These are phyloP conservation scores for Stomatorhinus ivindoensis DNA, from an alignment of 2,113 vertebrate genomes.

Conservation along the genomic window DNA sequence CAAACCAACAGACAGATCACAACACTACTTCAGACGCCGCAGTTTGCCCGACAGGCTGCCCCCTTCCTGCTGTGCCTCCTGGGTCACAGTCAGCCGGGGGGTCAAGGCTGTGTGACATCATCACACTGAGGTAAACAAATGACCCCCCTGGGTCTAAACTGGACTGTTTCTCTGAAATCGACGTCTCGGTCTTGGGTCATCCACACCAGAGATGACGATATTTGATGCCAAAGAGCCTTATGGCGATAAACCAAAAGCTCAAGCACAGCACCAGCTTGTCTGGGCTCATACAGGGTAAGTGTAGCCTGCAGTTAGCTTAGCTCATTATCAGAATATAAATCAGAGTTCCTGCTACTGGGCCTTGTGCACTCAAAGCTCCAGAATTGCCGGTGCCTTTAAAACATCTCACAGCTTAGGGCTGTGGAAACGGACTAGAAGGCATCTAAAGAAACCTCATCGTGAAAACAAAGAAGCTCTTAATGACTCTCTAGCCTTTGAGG, in stretches of 20 bases:
- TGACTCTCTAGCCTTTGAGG: not conserved
- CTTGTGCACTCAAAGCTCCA: not conserved
- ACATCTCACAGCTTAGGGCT: not conserved
- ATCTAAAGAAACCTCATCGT: not conserved
- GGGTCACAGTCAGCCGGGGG: not conserved
- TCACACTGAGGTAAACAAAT: not conserved
- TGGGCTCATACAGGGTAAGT: not conserved
- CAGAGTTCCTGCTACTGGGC: not conserved
- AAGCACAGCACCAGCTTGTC: not conserved
- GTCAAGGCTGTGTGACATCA: not conserved
- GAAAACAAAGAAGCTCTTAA: not conserved
- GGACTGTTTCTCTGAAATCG: not conserved
- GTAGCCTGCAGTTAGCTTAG: not conserved
- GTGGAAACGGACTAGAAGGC: not conserved
- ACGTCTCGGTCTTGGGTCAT: not conserved
- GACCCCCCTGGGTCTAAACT: not conserved
- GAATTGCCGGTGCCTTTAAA: not conserved
- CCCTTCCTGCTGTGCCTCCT: not conserved
- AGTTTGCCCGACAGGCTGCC: not conserved
- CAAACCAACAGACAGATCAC: not conserved
- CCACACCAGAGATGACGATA: not conserved
- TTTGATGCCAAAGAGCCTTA: not conserved
- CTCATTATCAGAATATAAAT: not conserved
- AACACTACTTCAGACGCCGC: not conserved
- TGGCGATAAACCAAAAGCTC: not conserved